Conservation (phyloP, 2,113 vertebrate genomes). For the Coturnix japonica region DNA sequence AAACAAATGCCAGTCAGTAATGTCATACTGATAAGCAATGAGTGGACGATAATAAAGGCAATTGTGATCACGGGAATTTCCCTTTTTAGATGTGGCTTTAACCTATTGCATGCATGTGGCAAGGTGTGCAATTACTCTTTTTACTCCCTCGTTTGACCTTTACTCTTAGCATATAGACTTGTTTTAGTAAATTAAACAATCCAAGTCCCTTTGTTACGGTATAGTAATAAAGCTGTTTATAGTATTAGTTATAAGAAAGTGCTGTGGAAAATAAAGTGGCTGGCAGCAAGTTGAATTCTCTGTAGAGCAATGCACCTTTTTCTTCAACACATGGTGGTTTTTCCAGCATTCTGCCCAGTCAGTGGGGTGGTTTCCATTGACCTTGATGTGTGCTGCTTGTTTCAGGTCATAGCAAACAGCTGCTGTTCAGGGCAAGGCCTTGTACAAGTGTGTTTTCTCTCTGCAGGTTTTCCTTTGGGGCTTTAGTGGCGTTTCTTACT, state of each 20-base stretch:
- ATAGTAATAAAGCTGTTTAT: background rate
- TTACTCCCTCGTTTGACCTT: background rate
- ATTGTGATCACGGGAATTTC: background rate
- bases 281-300: background rate
- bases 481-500: background rate
- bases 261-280: background rate
- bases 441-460: background rate
- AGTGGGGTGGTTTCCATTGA: background rate
- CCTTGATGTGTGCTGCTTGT: background rate
- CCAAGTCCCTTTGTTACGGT: background rate
- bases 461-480: background rate
- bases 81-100: background rate
- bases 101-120: background rate
- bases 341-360: background rate
- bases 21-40: background rate
- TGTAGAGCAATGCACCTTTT: background rate
- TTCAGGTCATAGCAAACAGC: background rate
- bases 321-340: background rate
- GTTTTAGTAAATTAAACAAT: rapidly evolving
- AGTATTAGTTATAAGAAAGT: too few species aligned
- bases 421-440: background rate
- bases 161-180: background rate
- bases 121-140: background rate
- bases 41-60: background rate
- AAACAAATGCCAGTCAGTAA: background rate